These are phyloP conservation scores for Olivierus martensii DNA, from an alignment of 1,140 invertebrate species.

Conservation along the genomic window DNA sequence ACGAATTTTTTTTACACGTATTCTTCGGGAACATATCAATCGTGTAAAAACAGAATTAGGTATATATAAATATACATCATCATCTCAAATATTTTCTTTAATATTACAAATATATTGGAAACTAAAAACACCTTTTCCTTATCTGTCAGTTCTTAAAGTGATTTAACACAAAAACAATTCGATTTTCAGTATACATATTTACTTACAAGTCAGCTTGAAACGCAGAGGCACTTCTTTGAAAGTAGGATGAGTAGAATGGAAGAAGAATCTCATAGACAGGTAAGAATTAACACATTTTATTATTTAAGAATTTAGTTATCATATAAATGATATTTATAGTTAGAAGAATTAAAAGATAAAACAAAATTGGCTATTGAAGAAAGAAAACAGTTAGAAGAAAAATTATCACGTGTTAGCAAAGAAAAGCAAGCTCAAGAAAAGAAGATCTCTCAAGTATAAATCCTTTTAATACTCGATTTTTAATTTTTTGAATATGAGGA, in stretches of 20 bases:
- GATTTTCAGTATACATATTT: conserved; percentile 75
- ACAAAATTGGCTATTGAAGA: conserved; percentile 20
- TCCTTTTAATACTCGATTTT: not conserved
- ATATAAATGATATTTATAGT: conserved; percentile 5
- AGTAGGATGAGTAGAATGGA: conserved; percentile 54
- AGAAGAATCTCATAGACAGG: conserved; percentile 23
- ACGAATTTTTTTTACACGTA: too few relatives aligned
- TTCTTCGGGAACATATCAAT: too few relatives aligned
- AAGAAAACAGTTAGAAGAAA: conserved; percentile 15
- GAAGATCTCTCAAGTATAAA: conserved; percentile 19
- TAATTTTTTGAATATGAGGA: not conserved
- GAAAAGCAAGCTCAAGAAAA: conserved; percentile 22
- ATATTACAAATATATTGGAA: too few relatives aligned
- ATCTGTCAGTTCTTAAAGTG: too few relatives aligned
- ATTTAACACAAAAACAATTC: not conserved
- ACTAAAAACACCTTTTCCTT: too few relatives aligned
- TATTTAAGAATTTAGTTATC: too few relatives aligned
- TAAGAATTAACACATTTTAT: too few relatives aligned
- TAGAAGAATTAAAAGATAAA: conserved; percentile 21
- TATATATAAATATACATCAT: too few relatives aligned
- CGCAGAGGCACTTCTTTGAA: conserved; percentile 85
- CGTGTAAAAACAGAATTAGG: too few relatives aligned
- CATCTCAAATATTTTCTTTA: too few relatives aligned
- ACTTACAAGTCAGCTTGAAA: conserved; percentile 90
- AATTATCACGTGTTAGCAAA: conserved; percentile 13